These are phyloP conservation scores for Lasioglossum vierecki DNA, from an alignment of 2,888 invertebrate genomes.

Conservation along the genomic window DNA sequence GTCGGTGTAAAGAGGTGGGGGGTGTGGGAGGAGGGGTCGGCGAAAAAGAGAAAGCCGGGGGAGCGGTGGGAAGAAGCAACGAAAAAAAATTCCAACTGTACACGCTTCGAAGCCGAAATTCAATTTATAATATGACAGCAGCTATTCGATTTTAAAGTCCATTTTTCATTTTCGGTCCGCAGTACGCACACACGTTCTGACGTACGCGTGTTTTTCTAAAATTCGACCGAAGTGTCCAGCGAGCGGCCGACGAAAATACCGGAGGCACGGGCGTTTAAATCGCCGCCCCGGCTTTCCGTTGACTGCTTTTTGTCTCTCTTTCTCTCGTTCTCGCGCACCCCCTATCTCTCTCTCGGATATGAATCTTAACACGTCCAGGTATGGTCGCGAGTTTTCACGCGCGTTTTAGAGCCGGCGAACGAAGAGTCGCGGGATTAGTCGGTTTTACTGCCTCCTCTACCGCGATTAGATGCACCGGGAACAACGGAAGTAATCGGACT, in stretches of 20 bases:
- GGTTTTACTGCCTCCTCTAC: conserved; percentile 12
- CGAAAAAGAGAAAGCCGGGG: conserved; percentile 70
- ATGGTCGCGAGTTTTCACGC: conserved; percentile 26
- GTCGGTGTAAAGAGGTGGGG: conserved; percentile 49
- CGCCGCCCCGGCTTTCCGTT: conserved; percentile 44
- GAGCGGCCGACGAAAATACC: conserved; percentile 66
- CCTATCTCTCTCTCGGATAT: conserved; percentile 20
- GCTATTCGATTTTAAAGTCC: conserved; percentile 82
- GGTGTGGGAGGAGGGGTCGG: conserved; percentile 24
- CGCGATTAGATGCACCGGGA: conserved; percentile 15
- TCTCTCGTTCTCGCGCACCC: not conserved
- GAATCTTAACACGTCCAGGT: conserved; percentile 38
- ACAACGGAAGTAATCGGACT: conserved; percentile 3
- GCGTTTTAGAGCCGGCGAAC: not conserved
- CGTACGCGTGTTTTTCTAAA: conserved; percentile 72
- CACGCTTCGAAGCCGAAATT: conserved; percentile 79
- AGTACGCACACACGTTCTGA: conserved; percentile 68
- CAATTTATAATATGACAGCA: conserved; percentile 82
- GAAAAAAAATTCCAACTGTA: conserved; percentile 70
- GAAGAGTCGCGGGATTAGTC: conserved; percentile 4
- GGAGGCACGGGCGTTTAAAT: conserved; percentile 66
- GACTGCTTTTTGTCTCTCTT: not conserved
- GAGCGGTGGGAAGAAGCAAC: conserved; percentile 58
- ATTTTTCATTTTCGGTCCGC: conserved; percentile 78
- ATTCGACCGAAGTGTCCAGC: conserved; percentile 70